These are phyloP conservation scores for Dasypolia templi DNA, from an alignment of 2,888 invertebrate species.

Conservation along the genomic window DNA sequence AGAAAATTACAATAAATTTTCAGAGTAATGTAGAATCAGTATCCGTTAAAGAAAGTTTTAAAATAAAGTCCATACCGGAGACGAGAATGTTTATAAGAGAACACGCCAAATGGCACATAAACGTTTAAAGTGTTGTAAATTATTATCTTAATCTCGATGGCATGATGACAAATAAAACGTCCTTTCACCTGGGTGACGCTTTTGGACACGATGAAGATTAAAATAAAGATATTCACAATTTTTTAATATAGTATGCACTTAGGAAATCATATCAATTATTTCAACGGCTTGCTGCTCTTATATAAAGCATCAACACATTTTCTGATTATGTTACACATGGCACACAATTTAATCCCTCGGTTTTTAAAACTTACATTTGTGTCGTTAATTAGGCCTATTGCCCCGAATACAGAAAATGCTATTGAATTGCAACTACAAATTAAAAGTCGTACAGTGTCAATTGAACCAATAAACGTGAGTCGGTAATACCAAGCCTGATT, in stretches of 20 bases:
- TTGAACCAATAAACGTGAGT: slow-evolving; percentile 53
- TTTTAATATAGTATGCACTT: slow-evolving; percentile 25
- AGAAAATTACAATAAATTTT: slow-evolving; percentile 30
- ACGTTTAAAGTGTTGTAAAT: slow-evolving; percentile 85
- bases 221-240: slow-evolving; percentile 25
- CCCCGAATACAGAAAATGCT: slow-evolving; percentile 37
- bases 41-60: slow-evolving; percentile 71
- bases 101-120: slow-evolving; percentile 84
- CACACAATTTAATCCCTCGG: slow-evolving; percentile 21
- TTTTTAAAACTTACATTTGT: slow-evolving; percentile 31
- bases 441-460: slow-evolving; percentile 45
- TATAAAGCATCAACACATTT: slow-evolving; percentile 26
- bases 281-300: slow-evolving; percentile 8
- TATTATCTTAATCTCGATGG: slow-evolving; percentile 78
- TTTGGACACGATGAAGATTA: slow-evolving; percentile 51
- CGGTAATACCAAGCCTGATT: slow-evolving; percentile 55
- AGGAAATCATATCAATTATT: slow-evolving; percentile 31
- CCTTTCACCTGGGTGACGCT: slow-evolving; percentile 81
- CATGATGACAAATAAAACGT: slow-evolving; percentile 82
- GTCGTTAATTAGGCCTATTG: slow-evolving; percentile 42
- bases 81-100: slow-evolving; percentile 78
- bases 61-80: slow-evolving; percentile 75
- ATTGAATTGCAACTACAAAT: slow-evolving; percentile 51
- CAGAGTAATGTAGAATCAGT: slow-evolving; percentile 40
- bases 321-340: slow-evolving; percentile 33